Percentiles rank a stretch among this genome's conserved stretches.
Conservation (phyloP, 1,140 invertebrate genomes). For the Globodera ellingtonae region DNA sequence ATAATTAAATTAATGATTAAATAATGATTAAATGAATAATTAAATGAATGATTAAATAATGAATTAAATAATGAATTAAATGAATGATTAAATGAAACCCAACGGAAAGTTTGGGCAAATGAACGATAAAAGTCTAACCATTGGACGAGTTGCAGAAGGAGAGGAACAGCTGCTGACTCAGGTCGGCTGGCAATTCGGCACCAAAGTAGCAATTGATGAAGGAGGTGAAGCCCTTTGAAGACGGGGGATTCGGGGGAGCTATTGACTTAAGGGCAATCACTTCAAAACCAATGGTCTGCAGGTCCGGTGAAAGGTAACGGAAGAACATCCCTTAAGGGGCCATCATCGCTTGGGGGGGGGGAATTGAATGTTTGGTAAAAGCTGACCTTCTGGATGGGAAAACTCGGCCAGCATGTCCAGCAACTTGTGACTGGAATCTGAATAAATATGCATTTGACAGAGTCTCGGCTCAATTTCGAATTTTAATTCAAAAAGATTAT, state of each 20-base stretch:
- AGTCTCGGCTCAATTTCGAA: neutral
- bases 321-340: slow-evolving; percentile 53
- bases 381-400: slow-evolving; percentile 53
- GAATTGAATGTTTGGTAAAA: neutral
- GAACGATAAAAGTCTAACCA: neutral
- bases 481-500: neutral
- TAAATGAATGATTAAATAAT: neutral
- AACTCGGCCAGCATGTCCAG: slow-evolving; percentile 62
- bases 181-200: slow-evolving; percentile 60
- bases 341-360: neutral
- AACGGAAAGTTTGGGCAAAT: too few relatives aligned
- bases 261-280: slow-evolving; percentile 4
- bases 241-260: neutral
- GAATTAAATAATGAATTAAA: neutral
- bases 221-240: slow-evolving; percentile 51
- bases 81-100: neutral
- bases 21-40: slow-evolving; percentile 11
- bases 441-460: slow-evolving; percentile 18
- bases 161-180: slow-evolving; percentile 63
- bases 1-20: neutral
- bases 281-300: slow-evolving; percentile 64
- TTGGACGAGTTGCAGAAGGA: slow-evolving; percentile 52
- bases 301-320: slow-evolving; percentile 57
- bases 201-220: slow-evolving; percentile 64
- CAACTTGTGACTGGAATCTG: slow-evolving; percentile 62